phyloP scores from a whole-genome alignment of 2,113 vertebrate genomes.

The Rhinoderma darwinii region DNA sequence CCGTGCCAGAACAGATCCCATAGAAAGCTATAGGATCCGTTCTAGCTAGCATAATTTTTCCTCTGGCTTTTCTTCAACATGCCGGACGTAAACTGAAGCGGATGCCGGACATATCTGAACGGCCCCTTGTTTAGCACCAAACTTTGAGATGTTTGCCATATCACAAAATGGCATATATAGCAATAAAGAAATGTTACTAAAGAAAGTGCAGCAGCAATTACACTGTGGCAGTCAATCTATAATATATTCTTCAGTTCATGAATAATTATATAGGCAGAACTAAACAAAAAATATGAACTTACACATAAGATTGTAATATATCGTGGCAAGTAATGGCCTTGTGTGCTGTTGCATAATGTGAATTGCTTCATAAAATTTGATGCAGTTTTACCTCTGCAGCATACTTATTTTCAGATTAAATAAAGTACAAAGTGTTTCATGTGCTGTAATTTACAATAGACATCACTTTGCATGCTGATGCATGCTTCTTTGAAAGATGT shows the following conservation, averaged over 20 bases:
- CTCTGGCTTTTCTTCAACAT: too few species aligned
- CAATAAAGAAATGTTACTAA: constrained; percentile 10
- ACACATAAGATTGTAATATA: constrained; percentile 47
- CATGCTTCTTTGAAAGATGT: constrained; percentile 44
- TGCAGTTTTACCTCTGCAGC: constrained; percentile 47
- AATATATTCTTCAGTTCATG: constrained; percentile 34
- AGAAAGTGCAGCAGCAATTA: neutral
- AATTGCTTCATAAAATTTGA: constrained; percentile 58
- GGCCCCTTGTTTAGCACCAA: neutral
- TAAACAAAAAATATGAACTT: constrained; percentile 55
- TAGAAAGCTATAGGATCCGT: too few species aligned
- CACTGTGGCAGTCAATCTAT: constrained; percentile 29
- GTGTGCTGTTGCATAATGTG: constrained; percentile 58
- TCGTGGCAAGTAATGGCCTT: constrained; percentile 47
- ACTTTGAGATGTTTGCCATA: neutral
- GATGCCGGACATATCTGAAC: neutral
- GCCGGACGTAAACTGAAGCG: too few species aligned
- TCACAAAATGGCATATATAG: neutral
- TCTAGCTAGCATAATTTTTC: too few species aligned
- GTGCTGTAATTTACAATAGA: constrained; percentile 56
- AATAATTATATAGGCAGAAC: constrained; percentile 52
- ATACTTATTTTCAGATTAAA: constrained; percentile 57
- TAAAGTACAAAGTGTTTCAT: constrained; percentile 51
- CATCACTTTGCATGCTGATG: constrained; percentile 51
- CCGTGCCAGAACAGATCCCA: too few species aligned